Conservation (phyloP, 2,797 vertebrate species). For the Rhabdomys pumilio region DNA sequence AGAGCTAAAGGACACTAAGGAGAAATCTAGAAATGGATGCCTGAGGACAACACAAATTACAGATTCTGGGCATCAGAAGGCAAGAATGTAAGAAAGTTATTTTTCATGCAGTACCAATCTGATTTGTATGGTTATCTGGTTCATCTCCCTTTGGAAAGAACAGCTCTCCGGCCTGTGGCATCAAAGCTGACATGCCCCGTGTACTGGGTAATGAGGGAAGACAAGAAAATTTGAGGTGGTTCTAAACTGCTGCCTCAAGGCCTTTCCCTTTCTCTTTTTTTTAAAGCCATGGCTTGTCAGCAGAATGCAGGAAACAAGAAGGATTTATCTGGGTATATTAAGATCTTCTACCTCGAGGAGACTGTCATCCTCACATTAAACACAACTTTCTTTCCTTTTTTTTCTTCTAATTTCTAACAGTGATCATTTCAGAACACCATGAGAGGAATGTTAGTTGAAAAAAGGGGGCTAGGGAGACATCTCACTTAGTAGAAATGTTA, state of each 20-base stretch:
- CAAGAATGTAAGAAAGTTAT: background rate
- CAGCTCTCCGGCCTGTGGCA: conserved; percentile 19
- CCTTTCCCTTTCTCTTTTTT: conserved; percentile 15
- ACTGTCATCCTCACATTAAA: background rate
- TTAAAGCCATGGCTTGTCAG: conserved; percentile 18
- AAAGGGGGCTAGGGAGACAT: rapidly evolving
- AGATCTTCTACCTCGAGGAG: background rate
- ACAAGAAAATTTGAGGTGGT: conserved; percentile 1
- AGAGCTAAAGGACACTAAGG: background rate
- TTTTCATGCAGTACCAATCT: background rate
- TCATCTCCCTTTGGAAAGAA: conserved; percentile 42
- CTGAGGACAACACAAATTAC: background rate
- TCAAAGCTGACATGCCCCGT: background rate
- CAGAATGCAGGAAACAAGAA: background rate
- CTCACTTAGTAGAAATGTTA: background rate
- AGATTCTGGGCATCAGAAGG: conserved; percentile 35
- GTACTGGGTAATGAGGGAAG: conserved; percentile 38
- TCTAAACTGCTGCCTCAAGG: conserved; percentile 52
- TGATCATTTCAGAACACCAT: background rate
- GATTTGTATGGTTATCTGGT: conserved; percentile 50
- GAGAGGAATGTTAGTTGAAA: conserved; percentile 29
- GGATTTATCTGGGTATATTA: background rate
- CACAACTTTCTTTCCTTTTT: background rate
- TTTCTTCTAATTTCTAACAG: background rate
- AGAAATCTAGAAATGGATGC: background rate